phyloP scores from a whole-genome alignment of 2,888 invertebrate genomes.

The Troides helena region DNA sequence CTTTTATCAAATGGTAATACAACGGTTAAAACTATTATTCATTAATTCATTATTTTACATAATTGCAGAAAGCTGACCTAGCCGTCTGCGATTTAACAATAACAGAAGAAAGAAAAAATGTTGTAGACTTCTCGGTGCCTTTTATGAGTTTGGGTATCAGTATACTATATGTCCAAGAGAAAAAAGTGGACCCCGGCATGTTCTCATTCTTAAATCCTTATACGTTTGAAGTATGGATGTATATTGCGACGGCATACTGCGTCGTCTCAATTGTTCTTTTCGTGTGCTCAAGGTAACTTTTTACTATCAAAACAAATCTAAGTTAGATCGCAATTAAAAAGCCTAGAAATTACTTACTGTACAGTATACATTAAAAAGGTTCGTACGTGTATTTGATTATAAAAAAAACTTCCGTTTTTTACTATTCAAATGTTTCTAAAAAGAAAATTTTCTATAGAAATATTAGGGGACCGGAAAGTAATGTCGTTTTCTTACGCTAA shows the following conservation, averaged over 20 bases:
- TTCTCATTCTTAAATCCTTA: conserved; percentile 95
- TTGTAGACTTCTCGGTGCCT: conserved; percentile 96
- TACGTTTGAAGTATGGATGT: conserved; percentile 91
- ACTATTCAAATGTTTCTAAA: too few species aligned
- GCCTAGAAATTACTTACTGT: not conserved
- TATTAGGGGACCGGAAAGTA: too few species aligned
- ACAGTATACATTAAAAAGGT: not conserved
- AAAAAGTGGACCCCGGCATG: conserved; percentile 86
- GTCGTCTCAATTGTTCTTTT: conserved; percentile 90
- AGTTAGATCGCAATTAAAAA: not conserved
- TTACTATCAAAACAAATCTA: not conserved
- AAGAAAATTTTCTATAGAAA: too few species aligned
- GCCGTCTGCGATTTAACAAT: conserved; percentile 89
- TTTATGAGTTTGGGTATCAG: conserved; percentile 97
- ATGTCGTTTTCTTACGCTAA: too few species aligned
- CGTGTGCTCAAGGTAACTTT: conserved; percentile 85
- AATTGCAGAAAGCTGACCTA: conserved; percentile 62
- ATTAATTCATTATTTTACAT: not conserved
- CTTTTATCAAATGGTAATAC: too few species aligned
- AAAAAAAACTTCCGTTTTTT: too few species aligned
- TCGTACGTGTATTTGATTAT: too few species aligned
- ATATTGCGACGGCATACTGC: conserved; percentile 91
- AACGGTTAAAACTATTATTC: not conserved
- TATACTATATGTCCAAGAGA: conserved; percentile 90
- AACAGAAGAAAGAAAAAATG: conserved; percentile 92